phyloP scores from a whole-genome alignment of 2,888 invertebrate genomes.

The Meiosimyza decipiens region DNA sequence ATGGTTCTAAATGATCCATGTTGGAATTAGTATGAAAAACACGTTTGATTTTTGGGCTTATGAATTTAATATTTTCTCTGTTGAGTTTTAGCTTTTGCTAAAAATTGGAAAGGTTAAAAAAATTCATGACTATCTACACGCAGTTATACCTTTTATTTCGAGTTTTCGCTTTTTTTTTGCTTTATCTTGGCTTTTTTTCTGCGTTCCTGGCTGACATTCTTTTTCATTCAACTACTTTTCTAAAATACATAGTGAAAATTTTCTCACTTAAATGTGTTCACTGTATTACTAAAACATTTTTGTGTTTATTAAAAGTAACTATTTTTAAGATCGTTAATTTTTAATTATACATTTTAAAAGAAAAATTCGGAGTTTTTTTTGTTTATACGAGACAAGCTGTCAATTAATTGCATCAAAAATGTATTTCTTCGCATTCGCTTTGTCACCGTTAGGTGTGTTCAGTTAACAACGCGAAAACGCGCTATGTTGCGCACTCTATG shows the following conservation, averaged over 20 bases:
- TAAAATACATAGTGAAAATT: too few relatives aligned
- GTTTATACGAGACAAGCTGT: slow-evolving; percentile 10
- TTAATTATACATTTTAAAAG: slow-evolving; percentile 35
- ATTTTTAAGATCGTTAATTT: neutral
- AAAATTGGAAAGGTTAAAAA: too few relatives aligned
- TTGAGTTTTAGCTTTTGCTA: slow-evolving; percentile 6
- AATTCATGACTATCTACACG: too few relatives aligned
- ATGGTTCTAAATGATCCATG: slow-evolving; percentile 59
- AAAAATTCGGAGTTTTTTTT: slow-evolving; percentile 7
- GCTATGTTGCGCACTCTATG: neutral
- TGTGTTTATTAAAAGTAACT: too few relatives aligned
- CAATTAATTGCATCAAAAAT: slow-evolving; percentile 22
- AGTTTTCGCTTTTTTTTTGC: slow-evolving; percentile 34
- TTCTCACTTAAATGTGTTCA: neutral
- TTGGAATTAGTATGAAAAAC: neutral
- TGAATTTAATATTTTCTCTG: neutral
- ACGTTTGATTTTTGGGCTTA: too few relatives aligned
- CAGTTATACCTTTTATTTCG: slow-evolving; percentile 36
- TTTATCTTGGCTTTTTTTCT: slow-evolving; percentile 37
- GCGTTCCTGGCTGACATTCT: slow-evolving; percentile 32
- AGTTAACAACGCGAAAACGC: neutral
- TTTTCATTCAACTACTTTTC: too few relatives aligned
- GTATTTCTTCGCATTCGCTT: neutral
- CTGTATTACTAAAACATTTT: neutral
- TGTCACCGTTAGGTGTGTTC: slow-evolving; percentile 15